Evolutionary conservation across 2,113 vertebrate species (phyloP).

Genomic region (Prionailurus viverrinus): DNA sequence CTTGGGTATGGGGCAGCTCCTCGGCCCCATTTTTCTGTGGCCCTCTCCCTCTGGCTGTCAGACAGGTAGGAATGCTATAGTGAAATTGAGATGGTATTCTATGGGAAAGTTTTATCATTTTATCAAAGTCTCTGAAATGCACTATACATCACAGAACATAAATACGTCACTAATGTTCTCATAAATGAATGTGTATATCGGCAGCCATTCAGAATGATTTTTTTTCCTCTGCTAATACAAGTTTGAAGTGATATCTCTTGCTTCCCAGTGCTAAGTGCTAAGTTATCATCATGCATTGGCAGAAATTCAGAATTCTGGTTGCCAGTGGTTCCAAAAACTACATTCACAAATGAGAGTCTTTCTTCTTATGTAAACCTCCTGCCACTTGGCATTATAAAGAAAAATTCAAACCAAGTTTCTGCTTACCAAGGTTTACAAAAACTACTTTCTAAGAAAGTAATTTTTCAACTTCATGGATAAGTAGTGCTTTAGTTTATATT

Average conservation of each 20-base stretch:
- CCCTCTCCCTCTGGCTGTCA: neutral
- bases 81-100: neutral
- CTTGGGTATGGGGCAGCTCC: neutral
- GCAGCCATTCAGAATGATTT: neutral
- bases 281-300: neutral
- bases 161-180: neutral
- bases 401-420: slow-evolving; percentile 42
- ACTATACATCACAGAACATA: neutral
- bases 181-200: neutral
- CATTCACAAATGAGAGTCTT: neutral
- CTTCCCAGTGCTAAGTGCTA: neutral
- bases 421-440: neutral
- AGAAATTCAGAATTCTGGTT: neutral
- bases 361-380: neutral
- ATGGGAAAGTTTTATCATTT: neutral
- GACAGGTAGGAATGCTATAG: neutral
- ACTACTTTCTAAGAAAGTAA: neutral
- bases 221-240: neutral
- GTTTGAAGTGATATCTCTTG: neutral
- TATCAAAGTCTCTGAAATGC: neutral
- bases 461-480: slow-evolving; percentile 8
- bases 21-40: neutral
- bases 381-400: neutral
- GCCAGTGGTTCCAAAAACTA: neutral
- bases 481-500: neutral